Conservation (phyloP, 2,113 vertebrate species). For the Rhinogobius similis region DNA sequence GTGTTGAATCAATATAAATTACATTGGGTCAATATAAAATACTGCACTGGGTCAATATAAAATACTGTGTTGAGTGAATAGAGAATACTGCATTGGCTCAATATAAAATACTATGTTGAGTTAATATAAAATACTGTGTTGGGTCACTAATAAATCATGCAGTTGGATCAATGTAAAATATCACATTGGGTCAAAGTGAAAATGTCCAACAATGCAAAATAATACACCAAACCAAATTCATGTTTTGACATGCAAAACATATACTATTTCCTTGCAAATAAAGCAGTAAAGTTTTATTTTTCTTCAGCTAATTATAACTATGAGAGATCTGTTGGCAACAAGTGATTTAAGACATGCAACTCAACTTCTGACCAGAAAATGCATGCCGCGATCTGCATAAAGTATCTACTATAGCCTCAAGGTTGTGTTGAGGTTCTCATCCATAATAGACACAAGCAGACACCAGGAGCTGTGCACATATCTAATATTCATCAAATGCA, state of each 20-base stretch:
- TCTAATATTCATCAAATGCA: not conserved
- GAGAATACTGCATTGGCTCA: no score
- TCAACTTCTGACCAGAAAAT: not conserved
- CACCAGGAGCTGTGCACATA: not conserved
- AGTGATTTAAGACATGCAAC: not conserved
- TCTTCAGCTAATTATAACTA: not conserved
- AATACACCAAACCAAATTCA: no score
- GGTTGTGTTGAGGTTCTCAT: not conserved
- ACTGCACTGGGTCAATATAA: no score
- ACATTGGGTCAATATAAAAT: no score
- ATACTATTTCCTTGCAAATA: not conserved
- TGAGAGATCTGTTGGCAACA: not conserved
- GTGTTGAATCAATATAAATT: no score
- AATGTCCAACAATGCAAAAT: no score
- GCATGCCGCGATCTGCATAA: not conserved
- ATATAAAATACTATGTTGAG: no score
- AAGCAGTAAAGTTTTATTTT: not conserved
- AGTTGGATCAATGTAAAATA: no score
- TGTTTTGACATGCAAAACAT: not conserved
- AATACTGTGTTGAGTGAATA: no score
- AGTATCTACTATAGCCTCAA: not conserved
- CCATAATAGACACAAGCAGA: not conserved
- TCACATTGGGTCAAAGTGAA: no score
- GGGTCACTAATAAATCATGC: no score
- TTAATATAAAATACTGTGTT: no score